Conservation (phyloP, 2,888 invertebrate species). For the Thalpophila matura region DNA sequence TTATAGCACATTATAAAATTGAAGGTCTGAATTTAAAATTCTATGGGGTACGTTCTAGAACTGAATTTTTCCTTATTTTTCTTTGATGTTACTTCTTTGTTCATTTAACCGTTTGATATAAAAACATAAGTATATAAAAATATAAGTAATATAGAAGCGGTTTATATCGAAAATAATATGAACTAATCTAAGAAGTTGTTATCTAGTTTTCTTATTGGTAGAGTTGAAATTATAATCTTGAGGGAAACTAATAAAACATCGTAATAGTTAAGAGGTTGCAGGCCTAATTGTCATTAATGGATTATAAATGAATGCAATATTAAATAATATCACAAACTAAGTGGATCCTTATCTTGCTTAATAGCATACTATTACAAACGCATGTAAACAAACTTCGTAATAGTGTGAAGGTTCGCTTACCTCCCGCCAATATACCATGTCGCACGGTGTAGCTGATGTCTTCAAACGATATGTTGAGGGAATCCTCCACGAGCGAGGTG, state of each 20-base stretch:
- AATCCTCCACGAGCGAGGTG: constrained; percentile 81
- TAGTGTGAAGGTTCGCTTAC: constrained; percentile 77
- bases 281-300: background rate
- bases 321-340: constrained; percentile 13
- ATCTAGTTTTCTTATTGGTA: background rate
- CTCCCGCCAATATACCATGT: constrained; percentile 89
- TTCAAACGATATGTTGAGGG: constrained; percentile 92
- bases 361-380: constrained; percentile 23
- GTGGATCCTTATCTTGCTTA: constrained; percentile 38
- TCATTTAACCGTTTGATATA: background rate
- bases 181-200: constrained; percentile 17
- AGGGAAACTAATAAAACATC: background rate
- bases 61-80: constrained; percentile 33
- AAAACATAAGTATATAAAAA: constrained; percentile 1
- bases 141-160: background rate
- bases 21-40: background rate
- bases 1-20: background rate
- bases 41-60: background rate
- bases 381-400: constrained; percentile 45
- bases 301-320: background rate
- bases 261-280: constrained; percentile 5
- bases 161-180: constrained; percentile 6
- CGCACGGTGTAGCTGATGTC: constrained; percentile 92
- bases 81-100: constrained; percentile 10
- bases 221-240: background rate